These are phyloP conservation scores for Marmota monax DNA, from an alignment of 2,113 vertebrate species.

Conservation along the genomic window DNA sequence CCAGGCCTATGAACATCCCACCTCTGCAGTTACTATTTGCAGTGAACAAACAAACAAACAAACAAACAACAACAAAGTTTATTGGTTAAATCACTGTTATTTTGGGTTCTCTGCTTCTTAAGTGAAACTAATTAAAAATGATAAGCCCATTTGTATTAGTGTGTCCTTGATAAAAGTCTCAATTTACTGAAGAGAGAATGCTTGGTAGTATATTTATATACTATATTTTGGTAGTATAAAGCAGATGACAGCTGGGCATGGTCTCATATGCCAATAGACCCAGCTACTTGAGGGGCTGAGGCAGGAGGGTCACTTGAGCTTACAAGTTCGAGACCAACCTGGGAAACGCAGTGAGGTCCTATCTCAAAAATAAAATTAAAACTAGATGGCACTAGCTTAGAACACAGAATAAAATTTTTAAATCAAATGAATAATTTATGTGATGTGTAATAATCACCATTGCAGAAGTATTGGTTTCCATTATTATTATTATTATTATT, in stretches of 20 bases:
- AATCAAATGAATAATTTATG: constrained; percentile 37
- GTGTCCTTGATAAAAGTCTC: not conserved
- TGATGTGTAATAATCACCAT: not conserved
- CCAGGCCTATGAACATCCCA: not conserved
- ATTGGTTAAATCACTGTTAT: not conserved
- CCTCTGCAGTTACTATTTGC: not conserved
- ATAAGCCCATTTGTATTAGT: not conserved
- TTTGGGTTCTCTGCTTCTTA: not conserved
- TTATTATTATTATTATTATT: not conserved
- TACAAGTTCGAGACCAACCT: not conserved
- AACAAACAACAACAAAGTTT: not conserved
- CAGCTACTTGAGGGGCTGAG: not conserved
- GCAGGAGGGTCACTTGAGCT: not conserved
- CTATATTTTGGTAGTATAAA: not conserved
- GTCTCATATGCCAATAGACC: not conserved
- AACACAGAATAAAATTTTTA: not conserved
- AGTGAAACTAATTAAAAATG: constrained; percentile 20
- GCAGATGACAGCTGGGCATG: not conserved
- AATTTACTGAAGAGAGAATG: not conserved
- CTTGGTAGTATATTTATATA: not conserved
- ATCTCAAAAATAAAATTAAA: not conserved
- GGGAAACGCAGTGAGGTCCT: not conserved
- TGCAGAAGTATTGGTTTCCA: not conserved
- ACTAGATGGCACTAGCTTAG: not conserved
- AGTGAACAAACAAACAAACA: not conserved